phyloP scores from a whole-genome alignment of 2,888 invertebrate genomes.

The Drosophila testacea region DNA sequence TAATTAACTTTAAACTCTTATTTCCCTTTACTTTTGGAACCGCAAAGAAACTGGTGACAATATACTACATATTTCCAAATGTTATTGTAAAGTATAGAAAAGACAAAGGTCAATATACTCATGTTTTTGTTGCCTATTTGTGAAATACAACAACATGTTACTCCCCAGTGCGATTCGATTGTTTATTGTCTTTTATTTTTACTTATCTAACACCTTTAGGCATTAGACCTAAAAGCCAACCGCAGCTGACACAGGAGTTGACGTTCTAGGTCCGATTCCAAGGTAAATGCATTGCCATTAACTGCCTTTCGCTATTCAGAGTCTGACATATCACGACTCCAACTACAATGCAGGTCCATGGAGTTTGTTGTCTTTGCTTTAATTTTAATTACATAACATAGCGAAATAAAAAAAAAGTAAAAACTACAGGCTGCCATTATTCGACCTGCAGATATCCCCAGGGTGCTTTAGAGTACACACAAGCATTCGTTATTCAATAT shows the following conservation, averaged over 20 bases:
- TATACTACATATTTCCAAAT: not conserved
- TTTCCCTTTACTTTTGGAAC: conserved; percentile 19
- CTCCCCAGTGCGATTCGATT: conserved; percentile 10
- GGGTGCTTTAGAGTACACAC: conserved; percentile 2
- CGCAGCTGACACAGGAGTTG: conserved; percentile 17
- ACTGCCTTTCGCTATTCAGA: conserved; percentile 45
- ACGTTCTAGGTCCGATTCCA: conserved; percentile 52
- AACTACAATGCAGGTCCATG: conserved; percentile 12
- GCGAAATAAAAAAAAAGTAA: conserved; percentile 7
- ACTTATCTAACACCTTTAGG: conserved; percentile 6
- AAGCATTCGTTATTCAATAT: not conserved
- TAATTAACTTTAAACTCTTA: conserved; percentile 12
- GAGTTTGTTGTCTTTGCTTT: conserved; percentile 26
- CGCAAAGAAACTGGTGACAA: conserved; percentile 9
- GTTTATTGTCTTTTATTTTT: conserved; percentile 6
- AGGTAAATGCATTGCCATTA: conserved; percentile 29
- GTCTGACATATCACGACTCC: conserved; percentile 56
- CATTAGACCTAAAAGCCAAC: conserved; percentile 27
- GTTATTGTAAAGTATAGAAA: not conserved
- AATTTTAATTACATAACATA: conserved; percentile 50
- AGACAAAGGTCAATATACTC: conserved; percentile 6
- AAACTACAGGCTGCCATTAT: conserved; percentile 5
- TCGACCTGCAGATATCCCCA: conserved; percentile 14
- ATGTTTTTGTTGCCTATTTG: conserved; percentile 12
- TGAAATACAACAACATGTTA: not conserved